Base-by-base conservation (phyloP, 2,113 vertebrate species). In the Brienomyrus brachyistius region DNA sequence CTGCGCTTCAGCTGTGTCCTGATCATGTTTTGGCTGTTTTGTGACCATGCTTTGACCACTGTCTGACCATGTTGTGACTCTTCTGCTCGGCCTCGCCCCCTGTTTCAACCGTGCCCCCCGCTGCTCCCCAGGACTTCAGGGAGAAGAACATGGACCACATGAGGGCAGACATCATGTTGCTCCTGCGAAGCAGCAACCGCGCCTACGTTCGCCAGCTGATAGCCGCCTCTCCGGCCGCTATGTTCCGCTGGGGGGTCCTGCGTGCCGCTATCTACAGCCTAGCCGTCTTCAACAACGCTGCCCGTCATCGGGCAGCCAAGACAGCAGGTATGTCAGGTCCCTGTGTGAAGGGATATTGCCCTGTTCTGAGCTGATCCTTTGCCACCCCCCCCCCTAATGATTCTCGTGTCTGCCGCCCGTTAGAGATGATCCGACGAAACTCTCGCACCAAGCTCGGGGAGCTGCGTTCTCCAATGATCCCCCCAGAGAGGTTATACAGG, bases 81-180 rank as follows among this genome's bases (percentile, higher is more conserved):
- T 74, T 13, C n/a, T 31, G 19, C 19, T 56, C 19, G 19, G 17
- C n/a, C 27, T 15, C 5, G 11, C 3, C 62, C 27, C 31, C 31
- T 31, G 31, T 31, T 31, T 31, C 31, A 31, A 31, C 31, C 31
- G 31, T 31, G 31, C 31, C 91, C 2, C 88, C 0, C 35, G 19
- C 2, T 89, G 80, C 47, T 15, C 45, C 48, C 1, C 91, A 99
- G 98, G 98, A 98, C 92, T 99, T 99, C 94, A 94, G 94, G 48
- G 96, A 97, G 94, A 99, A 98, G 87, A 99, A 99, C 92, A 97
- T 96, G 17, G 98, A 98, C 91, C 97, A 97, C 95, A 97, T 99
- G 97, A 95, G 97, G 1, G 97, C 97, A 0, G 98, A 98, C 66
- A 97, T 98, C 0, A 95, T 99, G 11, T 96, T 97, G 0, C 95